Base-by-base conservation (phyloP, 1,140 invertebrate species). In the Drosophila neocordata region DNA sequence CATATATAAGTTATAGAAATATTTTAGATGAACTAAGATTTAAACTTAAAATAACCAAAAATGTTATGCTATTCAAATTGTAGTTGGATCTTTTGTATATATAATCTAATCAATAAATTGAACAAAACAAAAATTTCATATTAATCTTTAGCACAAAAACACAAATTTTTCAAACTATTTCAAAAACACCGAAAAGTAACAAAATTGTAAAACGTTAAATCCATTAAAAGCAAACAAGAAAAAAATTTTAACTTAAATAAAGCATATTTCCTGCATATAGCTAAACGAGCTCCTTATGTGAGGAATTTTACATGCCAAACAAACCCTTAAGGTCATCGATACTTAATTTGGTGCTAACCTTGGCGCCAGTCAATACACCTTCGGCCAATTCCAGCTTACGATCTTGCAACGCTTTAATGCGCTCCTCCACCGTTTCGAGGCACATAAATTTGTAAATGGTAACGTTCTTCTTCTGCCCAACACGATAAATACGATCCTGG, bases 401-500 rank as follows among this genome's bases (percentile, higher is more conserved):
- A 27, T 96, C 93, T 91, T 99, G 98, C 8, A 98, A 92, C 3
- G 92, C 89, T 56, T 95, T 93, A 71, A 99, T 97, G 41, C 95
- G 94, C 77, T 97, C 94, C 92, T 98, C 97, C 24, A 99, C 96
- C 0, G 97, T 98, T 34, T 97, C 95, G 61, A 94, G 90, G 65
- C 95, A 96, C 71, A 98, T 93, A 90, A 98, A 96, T 95, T 96
- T 97, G 90, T 98, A 97, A 52, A 99, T 95, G 61, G 94, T 93
- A 0, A 98, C 97, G 84, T 94, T 88, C 88, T 95, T 96, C 12
- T 90, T 94, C 90, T 99, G 98, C 0, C 98, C 98, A 52, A 98
- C 95, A 63, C 98, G 93, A 92, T 98, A 97, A 52, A 98, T 95
- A 51, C 97, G 93, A 92, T 99, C 97, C 93, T 96, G 97, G 0